Base-by-base conservation (phyloP, 2,797 vertebrate genomes). In the Mastacembelus armatus region DNA sequence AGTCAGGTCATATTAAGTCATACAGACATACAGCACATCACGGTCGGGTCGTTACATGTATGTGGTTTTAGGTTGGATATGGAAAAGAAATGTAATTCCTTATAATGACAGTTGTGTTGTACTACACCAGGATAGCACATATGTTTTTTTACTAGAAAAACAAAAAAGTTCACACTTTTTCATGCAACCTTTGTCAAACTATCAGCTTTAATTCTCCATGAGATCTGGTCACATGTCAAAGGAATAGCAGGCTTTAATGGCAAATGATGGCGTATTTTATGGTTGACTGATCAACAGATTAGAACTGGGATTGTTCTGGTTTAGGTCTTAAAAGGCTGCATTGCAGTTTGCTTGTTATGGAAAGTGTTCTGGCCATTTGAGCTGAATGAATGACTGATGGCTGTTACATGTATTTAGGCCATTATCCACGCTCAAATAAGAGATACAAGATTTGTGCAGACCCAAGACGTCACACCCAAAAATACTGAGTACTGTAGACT, bases 1-100 rank as follows among this genome's bases (percentile, higher is more conserved):
- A 12, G n/a, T 51, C 10, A 40, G 18, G 39, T 60, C 58, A 42
- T 14, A 68, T 19, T 26, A 26, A 14, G 26, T 5, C 36, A 59
- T 35, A 33, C n/a, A 29, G 35, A 43, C 22, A 27, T 10, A 24
- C 21, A 14, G 9, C 38, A 39, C 43, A 40, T 45, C 6, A 40
- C 30, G 6, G 2, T 16, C 38, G 24, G 56, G 42, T 30, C 39
- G 9, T 24, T 2, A 0, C 5, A 56, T 2, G 12, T 45, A 47
- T 42, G 24, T 11, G 15, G n/a, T n/a, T n/a, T n/a, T n/a, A n/a
- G n/a, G n/a, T n/a, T n/a, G n/a, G n/a, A n/a, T n/a, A n/a, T n/a
- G n/a, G n/a, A n/a, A n/a, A n/a, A n/a, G n/a, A n/a, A n/a, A n/a
- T n/a, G n/a, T n/a, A n/a, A n/a, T n/a, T n/a, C n/a, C n/a, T n/a